Evolutionary conservation across 1,140 invertebrate species (phyloP).

Genomic region (Drosophila bocki): DNA sequence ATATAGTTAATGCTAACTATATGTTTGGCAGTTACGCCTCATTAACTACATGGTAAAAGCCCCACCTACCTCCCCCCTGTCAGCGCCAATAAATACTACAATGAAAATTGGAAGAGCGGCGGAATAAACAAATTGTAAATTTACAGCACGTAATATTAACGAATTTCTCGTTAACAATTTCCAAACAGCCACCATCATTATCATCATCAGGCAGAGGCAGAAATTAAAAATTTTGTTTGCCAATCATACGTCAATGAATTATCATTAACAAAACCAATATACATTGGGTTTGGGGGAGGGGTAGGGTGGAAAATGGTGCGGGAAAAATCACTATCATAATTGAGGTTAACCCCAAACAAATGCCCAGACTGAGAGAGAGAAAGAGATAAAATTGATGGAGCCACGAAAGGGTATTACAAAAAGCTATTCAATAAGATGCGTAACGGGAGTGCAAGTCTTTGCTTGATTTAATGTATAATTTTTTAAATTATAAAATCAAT

Average conservation of each 20-base stretch:
- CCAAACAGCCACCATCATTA: slow-evolving; percentile 21
- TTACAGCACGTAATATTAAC: slow-evolving; percentile 51
- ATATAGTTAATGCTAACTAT: slow-evolving; percentile 40
- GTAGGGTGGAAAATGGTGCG: not conserved
- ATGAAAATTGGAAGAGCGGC: not conserved
- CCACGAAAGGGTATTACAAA: not conserved
- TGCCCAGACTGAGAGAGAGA: not conserved
- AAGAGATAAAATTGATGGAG: slow-evolving; percentile 1
- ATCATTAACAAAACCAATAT: slow-evolving; percentile 41
- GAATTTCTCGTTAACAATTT: slow-evolving; percentile 44
- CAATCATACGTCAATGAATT: slow-evolving; percentile 53
- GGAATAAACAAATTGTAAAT: slow-evolving; percentile 34
- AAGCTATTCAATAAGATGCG: slow-evolving; percentile 3
- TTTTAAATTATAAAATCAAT: not conserved
- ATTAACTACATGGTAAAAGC: slow-evolving; percentile 21
- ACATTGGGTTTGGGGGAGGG: not conserved
- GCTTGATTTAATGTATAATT: not conserved
- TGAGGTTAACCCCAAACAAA: slow-evolving; percentile 33
- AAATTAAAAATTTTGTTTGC: slow-evolving; percentile 55
- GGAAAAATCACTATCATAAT: slow-evolving; percentile 39
- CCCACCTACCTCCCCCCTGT: not conserved
- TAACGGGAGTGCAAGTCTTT: not conserved
- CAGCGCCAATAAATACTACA: slow-evolving; percentile 9
- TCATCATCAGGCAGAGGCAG: slow-evolving; percentile 5
- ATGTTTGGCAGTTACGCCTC: slow-evolving; percentile 43